Conservation (phyloP, 2,113 vertebrate species). For the Cairina moschata region DNA sequence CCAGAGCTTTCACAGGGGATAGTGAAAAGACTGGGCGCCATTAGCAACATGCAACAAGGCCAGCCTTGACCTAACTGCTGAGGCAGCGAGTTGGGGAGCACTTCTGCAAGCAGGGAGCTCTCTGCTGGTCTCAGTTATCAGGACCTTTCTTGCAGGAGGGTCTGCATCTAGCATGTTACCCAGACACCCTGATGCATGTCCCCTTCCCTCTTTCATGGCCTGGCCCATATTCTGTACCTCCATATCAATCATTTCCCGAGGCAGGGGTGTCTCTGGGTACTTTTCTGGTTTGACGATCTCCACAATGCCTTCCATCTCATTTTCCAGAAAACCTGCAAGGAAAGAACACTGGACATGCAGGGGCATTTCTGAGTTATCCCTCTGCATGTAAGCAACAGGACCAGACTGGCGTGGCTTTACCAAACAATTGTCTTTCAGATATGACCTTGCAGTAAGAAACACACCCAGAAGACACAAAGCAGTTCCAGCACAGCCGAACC, state of each 20-base stretch:
- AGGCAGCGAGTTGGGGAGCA: neutral
- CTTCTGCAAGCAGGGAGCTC: neutral
- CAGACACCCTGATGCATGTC: fast-evolving
- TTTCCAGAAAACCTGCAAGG: conserved; percentile 80
- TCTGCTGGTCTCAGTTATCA: neutral
- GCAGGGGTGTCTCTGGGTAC: conserved; percentile 74
- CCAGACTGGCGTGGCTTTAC: too few relatives aligned
- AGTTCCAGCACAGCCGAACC: too few relatives aligned
- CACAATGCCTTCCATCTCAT: conserved; percentile 76
- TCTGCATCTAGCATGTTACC: neutral
- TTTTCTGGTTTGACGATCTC: conserved; percentile 65
- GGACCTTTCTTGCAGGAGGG: neutral
- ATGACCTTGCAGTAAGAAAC: neutral
- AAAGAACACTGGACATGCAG: neutral
- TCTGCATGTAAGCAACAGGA: neutral
- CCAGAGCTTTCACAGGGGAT: neutral
- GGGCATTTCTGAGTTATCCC: neutral
- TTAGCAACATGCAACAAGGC: neutral
- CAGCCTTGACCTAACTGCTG: neutral
- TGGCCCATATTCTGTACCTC: conserved; percentile 68
- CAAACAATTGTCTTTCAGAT: neutral
- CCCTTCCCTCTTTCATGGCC: neutral
- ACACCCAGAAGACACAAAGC: too few relatives aligned
- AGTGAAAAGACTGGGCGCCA: neutral
- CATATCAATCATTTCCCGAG: conserved; percentile 82